Evolutionary conservation across 2,888 invertebrate species (phyloP).

Genomic region (Smittia aterrima): DNA sequence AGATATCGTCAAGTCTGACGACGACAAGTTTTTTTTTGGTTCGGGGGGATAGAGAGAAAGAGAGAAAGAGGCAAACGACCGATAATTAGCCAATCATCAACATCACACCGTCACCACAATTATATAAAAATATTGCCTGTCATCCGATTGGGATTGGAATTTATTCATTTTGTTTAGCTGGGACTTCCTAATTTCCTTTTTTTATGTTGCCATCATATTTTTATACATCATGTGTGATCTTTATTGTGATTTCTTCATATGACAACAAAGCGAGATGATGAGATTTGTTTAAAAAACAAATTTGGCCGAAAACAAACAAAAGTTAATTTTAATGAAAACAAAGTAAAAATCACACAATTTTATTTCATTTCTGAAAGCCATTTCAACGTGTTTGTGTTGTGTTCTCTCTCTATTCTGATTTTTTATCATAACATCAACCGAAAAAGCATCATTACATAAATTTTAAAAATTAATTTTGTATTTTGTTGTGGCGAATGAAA

Average conservation of each 20-base stretch:
- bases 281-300: not conserved
- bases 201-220: constrained; percentile 15
- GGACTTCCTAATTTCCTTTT: not conserved
- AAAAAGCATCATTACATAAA: constrained; percentile 21
- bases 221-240: constrained; percentile 39
- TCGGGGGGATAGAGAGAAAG: constrained; percentile 30
- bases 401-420: not conserved
- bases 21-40: constrained; percentile 49
- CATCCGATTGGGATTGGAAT: not conserved
- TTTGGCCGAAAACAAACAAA: not conserved
- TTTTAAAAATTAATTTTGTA: constrained; percentile 27
- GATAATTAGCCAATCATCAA: constrained; percentile 35
- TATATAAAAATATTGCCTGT: constrained; percentile 22
- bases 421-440: not conserved
- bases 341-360: constrained; percentile 13
- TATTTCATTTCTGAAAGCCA: constrained; percentile 13
- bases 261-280: not conserved
- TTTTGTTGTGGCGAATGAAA: constrained; percentile 28
- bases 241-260: constrained; percentile 18
- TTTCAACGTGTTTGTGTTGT: constrained; percentile 10
- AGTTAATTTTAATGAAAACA: constrained; percentile 49
- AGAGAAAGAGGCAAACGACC: constrained; percentile 27
- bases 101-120: constrained; percentile 37
- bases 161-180: not conserved
- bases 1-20: constrained; percentile 55